Conservation (phyloP, 2,888 invertebrate genomes). For the Drosophila picticornis region DNA sequence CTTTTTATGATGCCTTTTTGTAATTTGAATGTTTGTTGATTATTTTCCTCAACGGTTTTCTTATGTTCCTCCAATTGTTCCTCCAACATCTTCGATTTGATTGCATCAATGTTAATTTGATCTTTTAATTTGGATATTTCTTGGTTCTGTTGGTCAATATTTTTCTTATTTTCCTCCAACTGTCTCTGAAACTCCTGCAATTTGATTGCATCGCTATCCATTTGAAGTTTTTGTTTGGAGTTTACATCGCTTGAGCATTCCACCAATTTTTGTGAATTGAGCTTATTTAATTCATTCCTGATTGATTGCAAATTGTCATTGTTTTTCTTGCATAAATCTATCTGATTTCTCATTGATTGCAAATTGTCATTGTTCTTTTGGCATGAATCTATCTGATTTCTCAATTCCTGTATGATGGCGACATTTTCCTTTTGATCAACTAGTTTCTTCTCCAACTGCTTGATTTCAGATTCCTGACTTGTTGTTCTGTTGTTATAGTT, state of each 20-base stretch:
- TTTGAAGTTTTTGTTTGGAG: background rate
- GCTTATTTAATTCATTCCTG: background rate
- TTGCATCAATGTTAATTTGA: too few relatives aligned
- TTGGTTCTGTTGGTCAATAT: accelerated
- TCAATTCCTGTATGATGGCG: too few relatives aligned
- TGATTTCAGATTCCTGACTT: too few relatives aligned
- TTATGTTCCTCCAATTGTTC: too few relatives aligned
- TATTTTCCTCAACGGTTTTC: too few relatives aligned
- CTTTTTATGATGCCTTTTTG: background rate
- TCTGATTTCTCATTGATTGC: too few relatives aligned
- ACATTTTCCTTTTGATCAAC: too few relatives aligned
- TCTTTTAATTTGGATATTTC: too few relatives aligned
- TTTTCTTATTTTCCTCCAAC: background rate
- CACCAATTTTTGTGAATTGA: background rate
- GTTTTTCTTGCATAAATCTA: background rate
- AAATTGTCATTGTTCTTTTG: background rate
- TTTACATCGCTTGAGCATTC: too few relatives aligned
- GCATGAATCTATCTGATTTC: background rate
- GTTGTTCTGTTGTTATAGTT: too few relatives aligned
- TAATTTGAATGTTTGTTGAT: background rate
- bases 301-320: background rate
- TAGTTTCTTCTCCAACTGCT: too few relatives aligned
- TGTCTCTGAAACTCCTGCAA: background rate
- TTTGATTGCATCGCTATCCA: background rate
- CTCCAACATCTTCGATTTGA: too few relatives aligned